Percentiles rank a stretch among this genome's conserved stretches.
Evolutionary conservation across 2,888 invertebrate species (phyloP).

Genomic region (Cryptosula pallasiana): DNA sequence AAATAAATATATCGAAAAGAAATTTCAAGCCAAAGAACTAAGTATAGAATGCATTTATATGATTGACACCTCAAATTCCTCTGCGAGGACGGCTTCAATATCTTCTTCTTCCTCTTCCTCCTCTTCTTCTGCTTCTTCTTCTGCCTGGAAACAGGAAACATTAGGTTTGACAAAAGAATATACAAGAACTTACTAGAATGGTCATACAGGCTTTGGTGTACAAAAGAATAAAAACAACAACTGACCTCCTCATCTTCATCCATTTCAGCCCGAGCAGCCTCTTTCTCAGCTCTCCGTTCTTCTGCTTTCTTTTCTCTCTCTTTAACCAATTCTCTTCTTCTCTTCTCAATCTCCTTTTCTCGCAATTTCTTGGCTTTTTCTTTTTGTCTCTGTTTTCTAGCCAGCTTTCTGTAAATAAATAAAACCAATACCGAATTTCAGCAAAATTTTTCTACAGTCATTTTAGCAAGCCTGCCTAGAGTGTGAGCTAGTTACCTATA

Average conservation of each 20-base stretch:
- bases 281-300: slow-evolving; percentile 30
- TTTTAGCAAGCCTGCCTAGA: too few relatives aligned
- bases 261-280: slow-evolving; percentile 26
- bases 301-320: slow-evolving; percentile 37
- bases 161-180: not conserved
- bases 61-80: slow-evolving; percentile 50
- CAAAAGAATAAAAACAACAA: not conserved
- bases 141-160: slow-evolving; percentile 31
- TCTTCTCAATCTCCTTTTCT: slow-evolving; percentile 44
- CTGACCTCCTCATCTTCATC: not conserved
- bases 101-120: slow-evolving; percentile 48
- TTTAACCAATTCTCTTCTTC: slow-evolving; percentile 45
- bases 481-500: too few relatives aligned
- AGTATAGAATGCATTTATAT: too few relatives aligned
- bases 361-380: slow-evolving; percentile 45
- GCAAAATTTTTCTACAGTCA: not conserved
- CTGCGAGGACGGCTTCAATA: slow-evolving; percentile 47
- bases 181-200: too few relatives aligned
- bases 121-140: slow-evolving; percentile 44
- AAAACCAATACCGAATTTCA: too few relatives aligned
- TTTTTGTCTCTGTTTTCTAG: slow-evolving; percentile 40
- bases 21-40: too few relatives aligned
- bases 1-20: too few relatives aligned
- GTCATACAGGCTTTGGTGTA: too few relatives aligned
- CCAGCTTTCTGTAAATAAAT: slow-evolving; percentile 37